Conservation (phyloP, 92 coral and sea anemone genomes). For the Pocillopora meandrina region DNA sequence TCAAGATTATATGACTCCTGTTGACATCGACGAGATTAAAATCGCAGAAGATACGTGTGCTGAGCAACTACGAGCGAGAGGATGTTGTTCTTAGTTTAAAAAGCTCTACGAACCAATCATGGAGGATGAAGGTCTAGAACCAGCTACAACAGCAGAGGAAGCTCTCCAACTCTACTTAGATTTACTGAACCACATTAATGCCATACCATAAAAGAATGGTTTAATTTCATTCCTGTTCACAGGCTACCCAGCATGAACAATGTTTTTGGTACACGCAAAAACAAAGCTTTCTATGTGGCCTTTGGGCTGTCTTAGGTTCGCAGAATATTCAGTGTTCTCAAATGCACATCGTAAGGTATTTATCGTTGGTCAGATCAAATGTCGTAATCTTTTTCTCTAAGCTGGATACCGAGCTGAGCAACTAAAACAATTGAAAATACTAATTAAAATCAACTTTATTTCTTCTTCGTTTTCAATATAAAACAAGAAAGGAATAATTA, state of each 20-base stretch:
- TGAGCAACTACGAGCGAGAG: too few species aligned
- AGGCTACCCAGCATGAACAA: too few species aligned
- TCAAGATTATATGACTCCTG: too few species aligned
- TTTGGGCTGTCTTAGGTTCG: slow-evolving; percentile 17
- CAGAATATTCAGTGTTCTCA: slow-evolving; percentile 19
- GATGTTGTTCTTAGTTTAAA: too few species aligned
- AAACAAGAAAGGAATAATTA: slow-evolving; percentile 20
- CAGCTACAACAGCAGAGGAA: slow-evolving; percentile 16
- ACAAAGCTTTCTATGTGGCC: background rate
- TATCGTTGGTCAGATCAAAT: slow-evolving; percentile 11
- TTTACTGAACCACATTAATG: background rate
- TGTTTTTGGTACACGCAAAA: too few species aligned
- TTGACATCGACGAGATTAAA: too few species aligned
- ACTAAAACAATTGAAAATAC: background rate
- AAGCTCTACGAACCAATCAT: too few species aligned
- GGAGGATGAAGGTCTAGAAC: too few species aligned
- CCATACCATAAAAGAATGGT: too few species aligned
- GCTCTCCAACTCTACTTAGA: slow-evolving; percentile 29
- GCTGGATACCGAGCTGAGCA: slow-evolving; percentile 29
- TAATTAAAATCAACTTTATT: background rate
- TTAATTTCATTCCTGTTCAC: too few species aligned
- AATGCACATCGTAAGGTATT: slow-evolving; percentile 23
- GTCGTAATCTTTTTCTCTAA: slow-evolving; percentile 9
- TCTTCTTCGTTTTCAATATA: slow-evolving; percentile 15
- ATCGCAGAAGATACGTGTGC: too few species aligned